Percentiles rank a stretch among this genome's conserved stretches.
Conservation (phyloP, 2,113 vertebrate genomes). For the Anguilla japonica region DNA sequence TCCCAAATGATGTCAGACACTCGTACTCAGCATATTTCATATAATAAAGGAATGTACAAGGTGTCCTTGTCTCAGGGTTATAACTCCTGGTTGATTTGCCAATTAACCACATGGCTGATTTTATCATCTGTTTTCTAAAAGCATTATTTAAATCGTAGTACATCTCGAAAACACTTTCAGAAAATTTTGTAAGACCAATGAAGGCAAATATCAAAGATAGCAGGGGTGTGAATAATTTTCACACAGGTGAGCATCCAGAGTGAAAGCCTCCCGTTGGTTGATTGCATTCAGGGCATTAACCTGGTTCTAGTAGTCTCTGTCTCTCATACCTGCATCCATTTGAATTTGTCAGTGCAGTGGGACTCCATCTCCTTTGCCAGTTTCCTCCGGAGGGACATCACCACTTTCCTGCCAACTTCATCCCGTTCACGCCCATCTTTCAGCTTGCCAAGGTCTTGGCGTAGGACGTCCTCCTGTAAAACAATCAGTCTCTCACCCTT, state of each 20-base stretch:
- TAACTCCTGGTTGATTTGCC: neutral
- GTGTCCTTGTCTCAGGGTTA: constrained; percentile 62
- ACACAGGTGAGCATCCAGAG: too few species aligned
- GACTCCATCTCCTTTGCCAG: constrained; percentile 72
- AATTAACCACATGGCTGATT: too few species aligned
- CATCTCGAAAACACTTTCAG: too few species aligned
- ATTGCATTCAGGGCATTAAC: too few species aligned
- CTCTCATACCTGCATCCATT: constrained; percentile 78
- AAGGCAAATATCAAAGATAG: too few species aligned
- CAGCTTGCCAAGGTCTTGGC: constrained; percentile 71
- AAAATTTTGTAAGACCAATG: too few species aligned
- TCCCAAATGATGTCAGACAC: neutral
- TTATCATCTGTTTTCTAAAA: too few species aligned
- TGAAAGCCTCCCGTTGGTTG: too few species aligned
- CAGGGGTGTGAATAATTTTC: too few species aligned
- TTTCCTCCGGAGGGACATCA: constrained; percentile 72
- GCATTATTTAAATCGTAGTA: too few species aligned
- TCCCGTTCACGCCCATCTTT: constrained; percentile 73
- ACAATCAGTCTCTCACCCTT: too few species aligned
- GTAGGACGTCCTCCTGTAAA: constrained; percentile 74
- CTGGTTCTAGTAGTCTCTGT: too few species aligned
- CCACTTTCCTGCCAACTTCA: constrained; percentile 80
- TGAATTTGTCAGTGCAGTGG: constrained; percentile 71
- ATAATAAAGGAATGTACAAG: constrained; percentile 47
- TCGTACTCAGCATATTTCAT: neutral